Conservation (phyloP, 2,113 vertebrate species). For the Crotophaga sulcirostris region DNA sequence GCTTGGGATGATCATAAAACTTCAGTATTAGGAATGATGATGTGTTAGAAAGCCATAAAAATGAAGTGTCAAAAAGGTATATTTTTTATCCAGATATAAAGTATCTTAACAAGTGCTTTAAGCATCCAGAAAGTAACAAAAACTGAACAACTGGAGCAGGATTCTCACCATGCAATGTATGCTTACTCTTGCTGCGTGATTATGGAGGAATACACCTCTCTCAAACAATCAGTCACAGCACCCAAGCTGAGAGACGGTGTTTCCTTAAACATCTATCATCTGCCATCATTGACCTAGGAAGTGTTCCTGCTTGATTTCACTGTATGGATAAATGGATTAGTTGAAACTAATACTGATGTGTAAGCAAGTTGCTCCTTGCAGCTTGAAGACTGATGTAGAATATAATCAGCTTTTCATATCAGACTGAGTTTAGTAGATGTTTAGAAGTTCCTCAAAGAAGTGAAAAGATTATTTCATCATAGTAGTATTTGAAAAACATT, state of each 20-base stretch:
- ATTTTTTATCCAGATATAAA: background rate
- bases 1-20: background rate
- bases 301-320: background rate
- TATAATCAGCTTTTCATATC: background rate
- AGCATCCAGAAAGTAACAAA: background rate
- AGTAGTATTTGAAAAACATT: background rate
- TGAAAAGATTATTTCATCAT: background rate
- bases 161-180: rapidly evolving
- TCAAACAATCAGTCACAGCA: background rate
- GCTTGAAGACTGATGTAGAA: background rate
- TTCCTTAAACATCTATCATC: background rate
- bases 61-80: background rate
- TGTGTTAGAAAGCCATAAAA: background rate
- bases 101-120: background rate
- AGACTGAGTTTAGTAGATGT: background rate
- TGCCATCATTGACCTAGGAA: background rate
- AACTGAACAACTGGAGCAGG: background rate
- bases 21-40: rapidly evolving
- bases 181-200: background rate
- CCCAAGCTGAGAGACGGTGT: background rate
- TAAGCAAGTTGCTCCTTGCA: background rate
- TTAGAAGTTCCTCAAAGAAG: background rate
- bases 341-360: background rate
- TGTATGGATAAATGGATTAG: background rate
- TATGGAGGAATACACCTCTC: background rate